These are phyloP conservation scores for Xylophagus ater DNA, from an alignment of 2,888 invertebrate genomes.

Conservation along the genomic window DNA sequence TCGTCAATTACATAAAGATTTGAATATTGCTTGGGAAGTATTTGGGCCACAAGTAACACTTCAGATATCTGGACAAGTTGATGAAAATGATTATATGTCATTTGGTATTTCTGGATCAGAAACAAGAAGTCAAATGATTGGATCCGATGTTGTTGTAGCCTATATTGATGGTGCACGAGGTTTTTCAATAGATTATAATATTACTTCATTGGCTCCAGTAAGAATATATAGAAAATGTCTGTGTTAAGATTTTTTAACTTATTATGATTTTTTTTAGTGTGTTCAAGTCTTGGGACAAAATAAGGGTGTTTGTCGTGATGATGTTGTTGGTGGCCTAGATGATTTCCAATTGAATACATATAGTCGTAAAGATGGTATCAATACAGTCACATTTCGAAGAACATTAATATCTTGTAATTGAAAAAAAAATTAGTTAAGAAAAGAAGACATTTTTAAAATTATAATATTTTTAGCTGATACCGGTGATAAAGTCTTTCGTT, in stretches of 20 bases:
- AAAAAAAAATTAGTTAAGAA: conserved; percentile 6
- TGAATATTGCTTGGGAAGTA: conserved; percentile 81
- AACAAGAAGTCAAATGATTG: conserved; percentile 64
- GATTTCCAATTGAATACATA: conserved; percentile 70
- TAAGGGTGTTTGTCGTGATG: conserved; percentile 78
- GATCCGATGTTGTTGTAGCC: conserved; percentile 72
- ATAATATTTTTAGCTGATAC: conserved; percentile 49
- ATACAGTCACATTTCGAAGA: conserved; percentile 66
- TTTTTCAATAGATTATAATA: conserved; percentile 70
- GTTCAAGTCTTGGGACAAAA: conserved; percentile 76
- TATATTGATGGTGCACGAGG: conserved; percentile 63
- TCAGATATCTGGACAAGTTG: conserved; percentile 63
- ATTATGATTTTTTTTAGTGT: conserved; percentile 45
- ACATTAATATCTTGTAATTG: conserved; percentile 57
- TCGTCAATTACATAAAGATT: conserved; percentile 69
- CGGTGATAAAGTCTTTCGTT: conserved; percentile 61
- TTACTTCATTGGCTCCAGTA: conserved; percentile 71
- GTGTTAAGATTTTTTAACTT: conserved; percentile 1
- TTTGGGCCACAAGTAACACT: conserved; percentile 81
- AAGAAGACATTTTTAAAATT: conserved; percentile 3
- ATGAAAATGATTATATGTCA: conserved; percentile 71
- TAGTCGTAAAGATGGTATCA: conserved; percentile 61
- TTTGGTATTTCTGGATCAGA: conserved; percentile 76
- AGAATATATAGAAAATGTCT: conserved; percentile 22
- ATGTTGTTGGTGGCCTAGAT: conserved; percentile 67